A percentile compares a stretch with the other conserved stretches of the same genome.
Conservation (phyloP, 2,113 vertebrate species). For the Tragelaphus buxtoni region DNA sequence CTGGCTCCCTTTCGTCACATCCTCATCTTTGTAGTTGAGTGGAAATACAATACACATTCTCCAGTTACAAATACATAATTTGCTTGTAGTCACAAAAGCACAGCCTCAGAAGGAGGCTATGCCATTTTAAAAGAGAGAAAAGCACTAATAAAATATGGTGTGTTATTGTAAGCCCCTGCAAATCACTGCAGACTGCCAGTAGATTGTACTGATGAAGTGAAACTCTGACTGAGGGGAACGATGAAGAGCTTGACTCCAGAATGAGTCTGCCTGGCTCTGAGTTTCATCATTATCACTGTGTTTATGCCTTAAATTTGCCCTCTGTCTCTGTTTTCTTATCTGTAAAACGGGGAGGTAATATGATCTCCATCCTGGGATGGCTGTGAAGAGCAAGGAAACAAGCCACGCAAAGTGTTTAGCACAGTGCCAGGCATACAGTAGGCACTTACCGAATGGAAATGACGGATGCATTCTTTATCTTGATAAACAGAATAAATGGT, state of each 20-base stretch:
- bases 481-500: background rate
- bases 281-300: background rate
- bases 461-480: background rate
- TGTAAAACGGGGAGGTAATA: background rate
- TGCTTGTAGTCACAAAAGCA: constrained; percentile 36
- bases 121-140: background rate
- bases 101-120: background rate
- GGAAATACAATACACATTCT: constrained; percentile 32
- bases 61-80: constrained; percentile 44
- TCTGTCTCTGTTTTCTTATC: background rate
- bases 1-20: background rate
- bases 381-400: background rate
- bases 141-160: background rate
- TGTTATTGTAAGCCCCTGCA: background rate
- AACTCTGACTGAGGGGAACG: background rate
- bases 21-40: background rate
- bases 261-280: background rate
- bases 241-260: background rate
- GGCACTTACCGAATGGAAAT: background rate
- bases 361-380: background rate
- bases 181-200: background rate
- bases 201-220: background rate
- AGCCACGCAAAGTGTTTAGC: background rate
- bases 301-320: background rate
- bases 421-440: background rate